Evolutionary conservation across 1,140 invertebrate species (phyloP), one percentile per base, ranked within the genome.

Genomic region (Trinorchestia longiramus): DNA sequence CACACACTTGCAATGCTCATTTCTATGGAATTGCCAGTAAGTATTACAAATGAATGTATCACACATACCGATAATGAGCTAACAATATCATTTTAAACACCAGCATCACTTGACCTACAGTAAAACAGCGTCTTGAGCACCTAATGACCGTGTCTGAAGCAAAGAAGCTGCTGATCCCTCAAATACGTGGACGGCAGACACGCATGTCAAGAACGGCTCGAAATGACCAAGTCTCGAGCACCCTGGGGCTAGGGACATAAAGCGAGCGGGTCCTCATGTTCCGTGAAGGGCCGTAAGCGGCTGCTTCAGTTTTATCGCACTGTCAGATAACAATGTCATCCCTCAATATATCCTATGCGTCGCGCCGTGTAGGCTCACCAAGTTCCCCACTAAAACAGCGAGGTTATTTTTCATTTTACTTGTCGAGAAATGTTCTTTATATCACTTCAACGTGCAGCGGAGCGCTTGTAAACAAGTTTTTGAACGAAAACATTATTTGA

Each of bases 201-300:
- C 8, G 62, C 11, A 77, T 28, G 62, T 77, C 62, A 77, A 1
- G 36, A 77, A 77, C 62, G 15, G 62, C 15, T 36, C 15, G 62
- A 36, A 77, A 77, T 77, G 62, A 77, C 62, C 62, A 77, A 28
- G 62, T 36, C 62, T 77, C 62, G 62, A 77, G 62, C 15, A 77
- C 62, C 62, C 15, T 36, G 11, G 62, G 62, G 41, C n/a, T 28
- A 43, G 36, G 88, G 88, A 43, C 88, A 90, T 90, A 90, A 90
- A 90, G 88, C 88, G 88, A 42, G 88, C 43, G 11, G 88, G 88
- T 90, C n/a, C 88, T 90, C 88, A 94, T 94, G 92, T 40, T 44
- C 92, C 43, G 36, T 94, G 44, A 94, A 43, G 40, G 92, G 92
- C 92, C 28, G 92, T 94, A 94, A 94, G 92, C 92, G 92, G 92